phyloP scores from a whole-genome alignment of 2,113 vertebrate species.

The Salvator merianae region DNA sequence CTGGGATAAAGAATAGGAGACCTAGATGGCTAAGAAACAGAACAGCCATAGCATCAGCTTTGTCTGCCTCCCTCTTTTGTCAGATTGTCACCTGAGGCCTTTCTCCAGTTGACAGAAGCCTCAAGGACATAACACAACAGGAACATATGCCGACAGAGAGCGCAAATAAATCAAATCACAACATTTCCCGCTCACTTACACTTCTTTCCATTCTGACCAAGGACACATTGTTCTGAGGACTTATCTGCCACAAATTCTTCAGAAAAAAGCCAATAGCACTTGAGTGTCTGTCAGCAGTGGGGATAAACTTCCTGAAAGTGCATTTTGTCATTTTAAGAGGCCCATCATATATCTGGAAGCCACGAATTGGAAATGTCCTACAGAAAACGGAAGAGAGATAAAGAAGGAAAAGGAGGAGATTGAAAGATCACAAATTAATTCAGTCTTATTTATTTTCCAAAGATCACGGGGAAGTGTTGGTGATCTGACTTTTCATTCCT shows the following conservation, averaged over 20 bases:
- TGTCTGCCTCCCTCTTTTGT: too few relatives aligned
- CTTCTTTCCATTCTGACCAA: constrained; percentile 63
- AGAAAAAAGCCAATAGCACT: constrained; percentile 65
- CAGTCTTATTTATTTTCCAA: too few relatives aligned
- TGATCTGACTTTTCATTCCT: too few relatives aligned
- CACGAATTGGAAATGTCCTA: constrained; percentile 62
- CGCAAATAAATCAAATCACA: not conserved
- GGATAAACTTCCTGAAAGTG: constrained; percentile 64
- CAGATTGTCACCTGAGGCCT: too few relatives aligned
- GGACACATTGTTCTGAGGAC: constrained; percentile 64
- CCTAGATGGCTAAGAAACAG: too few relatives aligned
- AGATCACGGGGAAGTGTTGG: too few relatives aligned
- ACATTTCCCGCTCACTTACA: constrained; percentile 46
- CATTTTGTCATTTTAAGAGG: constrained; percentile 60
- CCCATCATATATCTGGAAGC: constrained; percentile 68
- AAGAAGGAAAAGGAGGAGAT: not conserved
- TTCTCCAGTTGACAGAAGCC: too few relatives aligned
- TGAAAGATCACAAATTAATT: too few relatives aligned
- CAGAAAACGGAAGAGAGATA: constrained; percentile 13
- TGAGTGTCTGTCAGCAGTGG: constrained; percentile 50
- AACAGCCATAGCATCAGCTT: too few relatives aligned
- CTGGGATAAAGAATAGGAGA: too few relatives aligned
- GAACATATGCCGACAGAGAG: too few relatives aligned
- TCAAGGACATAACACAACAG: too few relatives aligned
- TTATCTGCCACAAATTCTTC: constrained; percentile 67